Conservation (phyloP, 2,113 vertebrate genomes). For the Boulengeromyrus knoepffleri region DNA sequence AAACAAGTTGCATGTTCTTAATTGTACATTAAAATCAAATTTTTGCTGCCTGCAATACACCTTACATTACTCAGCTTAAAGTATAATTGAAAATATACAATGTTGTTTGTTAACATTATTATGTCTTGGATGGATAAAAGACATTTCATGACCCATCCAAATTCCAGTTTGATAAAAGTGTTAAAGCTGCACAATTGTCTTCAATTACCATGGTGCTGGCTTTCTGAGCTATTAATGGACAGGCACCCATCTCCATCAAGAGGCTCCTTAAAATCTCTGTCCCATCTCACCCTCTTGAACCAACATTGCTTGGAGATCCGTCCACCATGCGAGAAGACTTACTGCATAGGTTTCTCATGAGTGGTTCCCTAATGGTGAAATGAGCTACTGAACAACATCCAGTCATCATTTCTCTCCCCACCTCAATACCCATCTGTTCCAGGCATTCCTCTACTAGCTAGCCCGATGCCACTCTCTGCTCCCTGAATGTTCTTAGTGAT, state of each 20-base stretch:
- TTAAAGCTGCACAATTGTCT: background rate
- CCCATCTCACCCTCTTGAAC: background rate
- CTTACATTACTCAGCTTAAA: background rate
- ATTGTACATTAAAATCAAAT: background rate
- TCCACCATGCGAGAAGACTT: background rate
- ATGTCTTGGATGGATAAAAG: background rate
- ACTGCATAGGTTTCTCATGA: background rate
- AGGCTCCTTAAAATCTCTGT: background rate
- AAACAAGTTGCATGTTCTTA: background rate
- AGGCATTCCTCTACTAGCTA: background rate
- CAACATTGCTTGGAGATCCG: background rate
- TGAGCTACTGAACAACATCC: too few species aligned
- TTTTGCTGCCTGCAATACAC: background rate
- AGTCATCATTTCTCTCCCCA: too few species aligned
- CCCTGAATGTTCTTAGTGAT: background rate
- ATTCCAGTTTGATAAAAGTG: background rate
- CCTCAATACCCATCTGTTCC: too few species aligned
- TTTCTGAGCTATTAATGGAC: background rate
- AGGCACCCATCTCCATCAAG: background rate
- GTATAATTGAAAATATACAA: background rate
- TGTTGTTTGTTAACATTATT: background rate
- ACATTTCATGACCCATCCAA: background rate
- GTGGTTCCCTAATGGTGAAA: too few species aligned
- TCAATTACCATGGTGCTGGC: background rate
- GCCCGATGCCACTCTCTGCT: background rate